Conservation (phyloP, 2,888 invertebrate genomes). For the Heliconius ismenius region DNA sequence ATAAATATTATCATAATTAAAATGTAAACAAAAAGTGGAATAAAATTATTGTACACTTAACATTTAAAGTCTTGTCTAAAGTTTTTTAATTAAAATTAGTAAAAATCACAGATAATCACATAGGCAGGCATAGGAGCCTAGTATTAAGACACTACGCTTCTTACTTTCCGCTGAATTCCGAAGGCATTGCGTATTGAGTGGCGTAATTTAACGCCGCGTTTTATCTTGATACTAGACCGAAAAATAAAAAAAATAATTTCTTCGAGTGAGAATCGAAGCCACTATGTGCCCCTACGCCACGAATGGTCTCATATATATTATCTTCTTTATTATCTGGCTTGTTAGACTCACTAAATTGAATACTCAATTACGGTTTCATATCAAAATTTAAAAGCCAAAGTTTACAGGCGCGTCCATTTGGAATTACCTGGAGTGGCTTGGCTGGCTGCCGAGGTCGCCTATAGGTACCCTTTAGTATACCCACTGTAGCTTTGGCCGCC, state of each 20-base stretch:
- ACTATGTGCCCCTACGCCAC: too few relatives aligned
- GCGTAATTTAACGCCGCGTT: too few relatives aligned
- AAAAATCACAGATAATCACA: too few relatives aligned
- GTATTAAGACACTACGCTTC: too few relatives aligned
- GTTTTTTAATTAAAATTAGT: too few relatives aligned
- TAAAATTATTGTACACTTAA: background rate
- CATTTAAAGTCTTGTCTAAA: too few relatives aligned
- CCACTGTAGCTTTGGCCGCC: constrained; percentile 31
- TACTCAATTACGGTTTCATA: constrained; percentile 35
- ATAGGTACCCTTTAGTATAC: constrained; percentile 42
- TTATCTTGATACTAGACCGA: too few relatives aligned
- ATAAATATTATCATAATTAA: background rate
- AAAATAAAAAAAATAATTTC: too few relatives aligned
- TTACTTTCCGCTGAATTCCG: too few relatives aligned
- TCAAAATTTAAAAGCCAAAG: constrained; percentile 49
- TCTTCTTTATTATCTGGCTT: background rate
- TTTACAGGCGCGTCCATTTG: constrained; percentile 48
- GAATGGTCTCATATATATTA: background rate
- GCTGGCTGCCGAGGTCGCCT: constrained; percentile 50
- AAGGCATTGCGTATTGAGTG: too few relatives aligned
- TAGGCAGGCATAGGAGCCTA: too few relatives aligned
- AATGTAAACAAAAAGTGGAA: background rate
- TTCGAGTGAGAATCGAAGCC: too few relatives aligned
- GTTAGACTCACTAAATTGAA: constrained; percentile 20
- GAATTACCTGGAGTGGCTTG: constrained; percentile 65